These are phyloP conservation scores for Alosa alosa DNA, from an alignment of 2,113 vertebrate genomes.

Conservation along the genomic window DNA sequence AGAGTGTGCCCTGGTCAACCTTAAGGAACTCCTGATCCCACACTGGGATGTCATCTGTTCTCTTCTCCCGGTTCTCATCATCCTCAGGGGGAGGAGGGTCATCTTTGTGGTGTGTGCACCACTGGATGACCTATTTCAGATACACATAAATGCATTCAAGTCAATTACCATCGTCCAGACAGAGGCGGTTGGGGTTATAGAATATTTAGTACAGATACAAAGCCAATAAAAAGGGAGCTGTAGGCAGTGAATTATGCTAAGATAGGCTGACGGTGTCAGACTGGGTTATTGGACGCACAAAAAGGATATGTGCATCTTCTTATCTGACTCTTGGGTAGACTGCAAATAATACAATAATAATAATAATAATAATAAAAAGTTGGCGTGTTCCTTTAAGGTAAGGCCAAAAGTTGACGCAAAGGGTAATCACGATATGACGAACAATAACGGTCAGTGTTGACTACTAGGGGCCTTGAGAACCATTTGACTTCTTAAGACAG, in stretches of 20 bases:
- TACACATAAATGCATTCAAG: neutral
- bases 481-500: neutral
- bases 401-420: neutral
- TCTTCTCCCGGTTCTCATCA: slow-evolving; percentile 98
- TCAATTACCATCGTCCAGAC: neutral
- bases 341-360: no score
- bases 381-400: no score
- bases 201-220: no score
- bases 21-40: slow-evolving; percentile 99
- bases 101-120: slow-evolving; percentile 99
- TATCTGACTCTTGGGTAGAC: no score
- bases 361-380: no score
- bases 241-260: neutral
- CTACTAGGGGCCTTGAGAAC: neutral
- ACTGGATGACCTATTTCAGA: slow-evolving; percentile 89
- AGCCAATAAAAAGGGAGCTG: no score
- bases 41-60: slow-evolving; percentile 98
- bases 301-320: no score
- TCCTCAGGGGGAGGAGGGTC: slow-evolving; percentile 98
- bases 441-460: neutral
- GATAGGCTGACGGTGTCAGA: no score
- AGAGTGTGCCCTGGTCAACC: slow-evolving; percentile 98
- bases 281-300: no score
- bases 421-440: neutral
- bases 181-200: neutral